Evolutionary conservation across 1,140 invertebrate genomes (phyloP).

Genomic region (Halotydeus destructor): DNA sequence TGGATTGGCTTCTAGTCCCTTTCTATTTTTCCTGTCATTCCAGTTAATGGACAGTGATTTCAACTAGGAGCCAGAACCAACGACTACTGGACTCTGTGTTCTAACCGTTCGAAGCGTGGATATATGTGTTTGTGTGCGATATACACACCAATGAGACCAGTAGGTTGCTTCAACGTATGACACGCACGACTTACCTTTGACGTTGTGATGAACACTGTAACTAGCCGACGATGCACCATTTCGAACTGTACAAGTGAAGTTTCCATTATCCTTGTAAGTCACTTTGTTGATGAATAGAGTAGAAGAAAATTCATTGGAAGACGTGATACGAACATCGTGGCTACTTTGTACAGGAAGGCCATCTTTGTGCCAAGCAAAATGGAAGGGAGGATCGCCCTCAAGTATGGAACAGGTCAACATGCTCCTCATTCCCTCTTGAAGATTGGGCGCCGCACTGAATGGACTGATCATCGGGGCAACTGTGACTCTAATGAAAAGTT

Average conservation of each 20-base stretch:
- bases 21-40: too few species aligned
- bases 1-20: too few species aligned
- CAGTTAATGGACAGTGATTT: too few species aligned
- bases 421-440: conserved; percentile 35
- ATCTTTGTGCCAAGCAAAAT: conserved; percentile 34
- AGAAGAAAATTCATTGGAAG: conserved; percentile 22
- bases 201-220: conserved; percentile 28
- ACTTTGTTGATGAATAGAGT: conserved; percentile 25
- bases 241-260: conserved; percentile 33
- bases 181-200: conserved; percentile 27
- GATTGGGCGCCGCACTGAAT: conserved; percentile 34
- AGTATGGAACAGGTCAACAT: conserved; percentile 27
- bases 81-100: too few species aligned
- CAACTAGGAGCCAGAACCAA: too few species aligned
- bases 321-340: conserved; percentile 14
- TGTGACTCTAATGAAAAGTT: conserved; percentile 81
- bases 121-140: too few species aligned
- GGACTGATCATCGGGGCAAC: conserved; percentile 37
- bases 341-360: conserved; percentile 22
- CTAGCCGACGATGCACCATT: conserved; percentile 29
- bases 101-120: too few species aligned
- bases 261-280: conserved; percentile 29
- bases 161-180: neutral
- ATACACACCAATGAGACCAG: too few species aligned
- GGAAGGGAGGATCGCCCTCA: conserved; percentile 28